Evolutionary conservation across 2,797 vertebrate species (phyloP).

Genomic region (Poeciliopsis paucimaculata): DNA sequence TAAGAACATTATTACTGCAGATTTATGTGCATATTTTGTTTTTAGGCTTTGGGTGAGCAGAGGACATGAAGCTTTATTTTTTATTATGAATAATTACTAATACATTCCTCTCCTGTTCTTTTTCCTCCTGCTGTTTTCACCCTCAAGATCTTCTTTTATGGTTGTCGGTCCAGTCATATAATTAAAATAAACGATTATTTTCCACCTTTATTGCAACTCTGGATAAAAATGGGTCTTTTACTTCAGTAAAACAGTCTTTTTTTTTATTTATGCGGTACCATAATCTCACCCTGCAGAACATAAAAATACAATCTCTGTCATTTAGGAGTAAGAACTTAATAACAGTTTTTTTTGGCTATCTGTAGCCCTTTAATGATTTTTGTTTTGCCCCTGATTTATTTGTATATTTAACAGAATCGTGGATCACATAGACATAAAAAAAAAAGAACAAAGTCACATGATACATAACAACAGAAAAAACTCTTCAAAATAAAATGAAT

Average conservation of each 20-base stretch:
- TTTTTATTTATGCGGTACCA: neutral
- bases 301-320: neutral
- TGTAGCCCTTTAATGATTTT: neutral
- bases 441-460: no score
- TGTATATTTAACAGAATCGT: no score
- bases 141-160: constrained; percentile 1
- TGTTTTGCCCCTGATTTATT: neutral
- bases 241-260: neutral
- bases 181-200: neutral
- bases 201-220: neutral
- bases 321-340: neutral
- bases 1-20: neutral
- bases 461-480: no score
- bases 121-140: constrained; percentile 21
- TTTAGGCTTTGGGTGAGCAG: neutral
- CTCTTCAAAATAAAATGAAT: neutral
- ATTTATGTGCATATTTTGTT: neutral
- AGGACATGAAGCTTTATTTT: neutral
- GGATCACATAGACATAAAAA: no score
- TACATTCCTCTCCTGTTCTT: neutral
- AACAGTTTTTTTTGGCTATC: neutral
- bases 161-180: constrained; percentile 1
- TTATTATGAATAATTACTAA: neutral
- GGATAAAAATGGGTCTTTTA: neutral
- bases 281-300: neutral